Percentiles rank a stretch among this genome's conserved stretches.
Evolutionary conservation across 2,797 vertebrate genomes (phyloP).

Genomic region (Todus mexicanus): DNA sequence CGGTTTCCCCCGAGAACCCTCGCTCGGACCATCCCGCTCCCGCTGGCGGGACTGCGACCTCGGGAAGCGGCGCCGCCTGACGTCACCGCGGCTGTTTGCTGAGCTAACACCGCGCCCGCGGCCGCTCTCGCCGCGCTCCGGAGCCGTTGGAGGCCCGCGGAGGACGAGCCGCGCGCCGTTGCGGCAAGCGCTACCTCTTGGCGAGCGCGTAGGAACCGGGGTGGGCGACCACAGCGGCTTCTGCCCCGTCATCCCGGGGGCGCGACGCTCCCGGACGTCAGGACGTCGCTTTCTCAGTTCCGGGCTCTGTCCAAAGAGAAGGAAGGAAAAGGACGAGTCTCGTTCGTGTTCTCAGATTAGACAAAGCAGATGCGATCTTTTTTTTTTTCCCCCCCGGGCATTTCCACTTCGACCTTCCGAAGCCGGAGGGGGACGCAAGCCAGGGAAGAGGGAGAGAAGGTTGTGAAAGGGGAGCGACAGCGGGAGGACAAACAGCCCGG

Average conservation of each 20-base stretch:
- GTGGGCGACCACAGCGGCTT: neutral
- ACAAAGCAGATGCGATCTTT: too few species aligned
- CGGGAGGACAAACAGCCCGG: neutral
- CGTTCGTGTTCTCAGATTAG: neutral
- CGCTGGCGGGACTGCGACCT: too few species aligned
- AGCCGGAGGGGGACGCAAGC: neutral
- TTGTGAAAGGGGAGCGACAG: neutral
- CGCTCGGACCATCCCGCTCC: too few species aligned
- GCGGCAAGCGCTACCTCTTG: too few species aligned
- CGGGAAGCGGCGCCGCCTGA: neutral
- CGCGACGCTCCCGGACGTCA: neutral
- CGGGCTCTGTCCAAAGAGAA: neutral
- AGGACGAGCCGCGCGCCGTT: too few species aligned
- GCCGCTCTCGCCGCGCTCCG: neutral
- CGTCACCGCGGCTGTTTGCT: accelerated
- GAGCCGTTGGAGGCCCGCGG: too few species aligned
- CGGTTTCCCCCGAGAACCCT: too few species aligned
- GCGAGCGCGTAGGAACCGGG: neutral
- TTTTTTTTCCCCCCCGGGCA: too few species aligned
- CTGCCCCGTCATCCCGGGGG: neutral
- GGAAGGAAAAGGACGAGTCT: neutral
- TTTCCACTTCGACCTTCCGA: neutral
- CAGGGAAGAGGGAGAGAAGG: neutral
- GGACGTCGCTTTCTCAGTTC: neutral
- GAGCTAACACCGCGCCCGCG: neutral